These are phyloP conservation scores for Helarctos malayanus DNA, from an alignment of 2,797 vertebrate genomes.

Conservation along the genomic window DNA sequence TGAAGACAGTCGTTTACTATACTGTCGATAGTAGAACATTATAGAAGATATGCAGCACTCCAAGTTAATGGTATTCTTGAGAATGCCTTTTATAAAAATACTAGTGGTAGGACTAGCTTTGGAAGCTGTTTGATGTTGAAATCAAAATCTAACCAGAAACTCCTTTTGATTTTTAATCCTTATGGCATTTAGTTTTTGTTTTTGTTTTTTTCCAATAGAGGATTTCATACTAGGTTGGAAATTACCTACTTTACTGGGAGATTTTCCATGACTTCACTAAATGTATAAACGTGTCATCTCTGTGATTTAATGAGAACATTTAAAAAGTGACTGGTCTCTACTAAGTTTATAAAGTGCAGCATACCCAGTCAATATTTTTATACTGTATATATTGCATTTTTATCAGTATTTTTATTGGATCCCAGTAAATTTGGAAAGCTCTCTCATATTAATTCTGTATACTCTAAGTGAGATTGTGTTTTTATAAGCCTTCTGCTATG, in stretches of 20 bases:
- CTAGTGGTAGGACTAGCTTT: conserved; percentile 31
- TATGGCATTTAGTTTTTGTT: neutral
- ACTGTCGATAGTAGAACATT: conserved; percentile 78
- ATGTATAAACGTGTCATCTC: neutral
- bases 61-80: conserved; percentile 81
- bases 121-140: conserved; percentile 61
- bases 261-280: conserved; percentile 60
- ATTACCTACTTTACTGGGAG: conserved; percentile 57
- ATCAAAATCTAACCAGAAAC: neutral
- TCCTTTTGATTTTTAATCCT: conserved; percentile 27
- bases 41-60: conserved; percentile 73
- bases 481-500: neutral
- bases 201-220: neutral
- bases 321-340: conserved; percentile 29
- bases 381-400: neutral
- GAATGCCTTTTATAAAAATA: conserved; percentile 67
- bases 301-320: conserved; percentile 53
- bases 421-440: neutral
- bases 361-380: conserved; percentile 7
- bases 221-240: conserved; percentile 25
- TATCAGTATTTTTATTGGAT: neutral
- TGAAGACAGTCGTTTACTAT: conserved; percentile 85
- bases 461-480: neutral
- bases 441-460: neutral
- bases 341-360: neutral